Evolutionary conservation across 2,113 vertebrate genomes (phyloP), one percentile per base, ranked within the genome.

Genomic region (Rousettus leschenaultii): DNA sequence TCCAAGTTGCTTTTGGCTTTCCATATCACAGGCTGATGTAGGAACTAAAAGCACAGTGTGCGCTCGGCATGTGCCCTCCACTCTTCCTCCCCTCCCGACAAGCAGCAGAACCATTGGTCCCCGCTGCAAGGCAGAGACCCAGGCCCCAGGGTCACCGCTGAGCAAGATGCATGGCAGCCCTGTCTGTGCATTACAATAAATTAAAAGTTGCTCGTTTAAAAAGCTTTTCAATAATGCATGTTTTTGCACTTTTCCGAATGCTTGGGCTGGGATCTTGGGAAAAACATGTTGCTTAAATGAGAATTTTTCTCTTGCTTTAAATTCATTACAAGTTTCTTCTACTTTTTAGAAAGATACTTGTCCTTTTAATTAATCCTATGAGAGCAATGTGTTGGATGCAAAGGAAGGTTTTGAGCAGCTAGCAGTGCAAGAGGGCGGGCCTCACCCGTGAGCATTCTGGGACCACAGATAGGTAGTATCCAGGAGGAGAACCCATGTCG

Each of bases 331-430:
- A 94, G 83, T 93, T 84, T 91, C 68, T 89, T 94, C 70, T 95
- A 61, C 43, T 86, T 95, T 98, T 97, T 66, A 95, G 75, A 71
- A 96, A 90, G 80, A 93, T 94, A 74, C 92, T 95, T 97, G 88
- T 97, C 97, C 43, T 91, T 86, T 88, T 97, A 96, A 97, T 97
- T 91, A 97, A 91, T 95, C 74, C 79, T 82, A 14, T n/a, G 80
- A 92, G 91, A 70, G 21, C 35, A n/a, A 10, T 30, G 75, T 70
- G 45, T 55, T 65, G 40, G 1, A 0, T 59, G 26, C 77, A 0
- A 65, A 79, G 59, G 24, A 61, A 87, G 80, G 65, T 10, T 97
- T 33, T 91, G 91, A 68, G 84, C 71, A 57, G 18, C 75, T 70
- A 1, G 83, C 95, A 33, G 82, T 28, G 15, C 0, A 15, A 33